Base-by-base conservation (phyloP, 2,797 vertebrate genomes). In the Ctenopoma kingsleyae region DNA sequence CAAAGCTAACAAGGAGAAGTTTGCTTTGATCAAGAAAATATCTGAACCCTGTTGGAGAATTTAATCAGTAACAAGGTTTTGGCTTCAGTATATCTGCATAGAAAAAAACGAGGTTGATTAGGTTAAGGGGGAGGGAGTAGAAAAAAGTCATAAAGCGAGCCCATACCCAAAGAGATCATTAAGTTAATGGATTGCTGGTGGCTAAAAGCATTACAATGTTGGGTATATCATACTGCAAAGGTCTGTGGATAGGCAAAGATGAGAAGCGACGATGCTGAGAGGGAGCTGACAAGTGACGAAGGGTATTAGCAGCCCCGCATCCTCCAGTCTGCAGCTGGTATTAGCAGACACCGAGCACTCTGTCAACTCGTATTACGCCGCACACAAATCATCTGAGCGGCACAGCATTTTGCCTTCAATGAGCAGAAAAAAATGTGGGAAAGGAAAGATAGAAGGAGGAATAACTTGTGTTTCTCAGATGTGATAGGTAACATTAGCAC, bases 11-110 rank as follows among this genome's bases (percentile, higher is more conserved):
- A 51, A 87, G 82, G 78, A 85, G 67, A 67, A 23, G 49, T 75
- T 80, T 61, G 79, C 92, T 92, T 93, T 93, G 90, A 93, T 92
- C 90, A 91, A 64, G 54, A 38, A 83, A 88, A 78, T 74, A 84
- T 89, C 89, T 82, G 73, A 83, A 76, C 61, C 80, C 74, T 82
- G 80, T 57, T 65, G 90, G 86, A 81, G 73, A 84, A 78, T 87
- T 85, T 91, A 91, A 91, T 92, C 87, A 91, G 85, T 76, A 59
- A 9, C 71, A 58, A 75, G 71, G 59, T 78, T 87, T 75, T 80
- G 85, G 85, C 81, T 76, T 78, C 64, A 62, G 78, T 81, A 85
- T 78, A 80, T 83, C 75, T 82, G 63, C 49, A 22, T 17, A 54
- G 49, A 22, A 66, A 66, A 67, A 68, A 74, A 76, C 35, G 65